These are phyloP conservation scores for Calonectris borealis DNA, from an alignment of 2,113 vertebrate genomes.

Conservation along the genomic window DNA sequence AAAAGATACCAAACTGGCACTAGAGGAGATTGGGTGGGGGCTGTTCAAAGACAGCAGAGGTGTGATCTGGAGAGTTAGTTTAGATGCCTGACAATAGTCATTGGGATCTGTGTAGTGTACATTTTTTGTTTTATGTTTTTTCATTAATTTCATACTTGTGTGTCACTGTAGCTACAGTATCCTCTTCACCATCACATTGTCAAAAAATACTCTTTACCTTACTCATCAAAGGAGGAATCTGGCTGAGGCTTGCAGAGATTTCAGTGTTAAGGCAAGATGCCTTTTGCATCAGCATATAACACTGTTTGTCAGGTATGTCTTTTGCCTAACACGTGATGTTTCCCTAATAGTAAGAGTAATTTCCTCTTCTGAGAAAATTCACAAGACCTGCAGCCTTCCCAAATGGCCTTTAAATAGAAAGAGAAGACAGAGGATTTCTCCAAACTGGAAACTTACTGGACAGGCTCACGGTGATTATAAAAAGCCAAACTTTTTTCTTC, in stretches of 20 bases:
- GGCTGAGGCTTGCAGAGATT: not conserved
- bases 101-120: conserved; percentile 35
- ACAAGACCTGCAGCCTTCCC: not conserved
- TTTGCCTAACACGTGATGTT: not conserved
- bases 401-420: not conserved
- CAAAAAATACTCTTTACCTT: not conserved
- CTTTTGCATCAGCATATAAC: not conserved
- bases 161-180: conserved; percentile 38
- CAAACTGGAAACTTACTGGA: not conserved
- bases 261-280: not conserved
- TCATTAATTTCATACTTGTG: conserved; percentile 53
- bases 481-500: not conserved
- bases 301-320: not conserved
- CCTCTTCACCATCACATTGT: not conserved
- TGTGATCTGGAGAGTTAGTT: conserved; percentile 60
- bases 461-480: not conserved
- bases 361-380: not conserved
- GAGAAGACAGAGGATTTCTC: not conserved
- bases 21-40: not conserved
- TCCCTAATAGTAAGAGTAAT: not conserved
- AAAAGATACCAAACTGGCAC: not conserved
- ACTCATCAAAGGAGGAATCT: not conserved
- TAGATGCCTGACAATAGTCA: conserved; percentile 12
- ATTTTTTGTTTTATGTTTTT: conserved; percentile 49
- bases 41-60: conserved; percentile 29